Evolutionary conservation across 2,113 vertebrate species (phyloP).

Genomic region (Anarhynchus alexandrinus): DNA sequence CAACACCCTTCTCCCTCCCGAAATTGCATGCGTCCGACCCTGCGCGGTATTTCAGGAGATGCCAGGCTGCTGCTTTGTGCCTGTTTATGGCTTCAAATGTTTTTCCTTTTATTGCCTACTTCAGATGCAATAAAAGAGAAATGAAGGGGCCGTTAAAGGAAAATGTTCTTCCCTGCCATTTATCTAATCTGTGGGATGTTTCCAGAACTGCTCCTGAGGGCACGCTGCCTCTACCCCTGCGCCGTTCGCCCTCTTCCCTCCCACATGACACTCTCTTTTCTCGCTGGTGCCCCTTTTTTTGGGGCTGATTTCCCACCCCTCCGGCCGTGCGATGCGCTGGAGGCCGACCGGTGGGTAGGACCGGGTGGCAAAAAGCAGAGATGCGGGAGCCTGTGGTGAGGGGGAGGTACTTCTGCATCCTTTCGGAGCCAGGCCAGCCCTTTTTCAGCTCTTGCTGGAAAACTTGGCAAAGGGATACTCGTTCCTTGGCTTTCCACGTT

Average conservation of each 20-base stretch:
- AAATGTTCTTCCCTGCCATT: background rate
- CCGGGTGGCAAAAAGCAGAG: background rate
- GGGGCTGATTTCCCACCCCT: background rate
- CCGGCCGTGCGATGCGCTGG: background rate
- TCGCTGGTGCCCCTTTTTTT: background rate
- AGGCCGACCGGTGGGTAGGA: no score
- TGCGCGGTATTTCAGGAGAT: background rate
- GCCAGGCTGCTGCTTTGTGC: background rate
- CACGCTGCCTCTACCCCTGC: background rate
- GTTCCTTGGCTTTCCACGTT: background rate
- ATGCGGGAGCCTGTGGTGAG: background rate
- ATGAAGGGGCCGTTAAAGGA: background rate
- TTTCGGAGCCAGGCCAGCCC: background rate
- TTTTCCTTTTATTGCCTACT: slow-evolving; percentile 10
- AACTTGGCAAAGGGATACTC: background rate
- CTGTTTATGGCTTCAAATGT: background rate
- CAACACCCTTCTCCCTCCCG: background rate
- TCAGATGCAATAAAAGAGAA: slow-evolving; percentile 13
- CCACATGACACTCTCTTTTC: background rate
- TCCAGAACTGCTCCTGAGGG: background rate
- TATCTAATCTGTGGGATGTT: background rate
- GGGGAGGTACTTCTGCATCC: background rate
- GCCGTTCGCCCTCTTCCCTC: background rate
- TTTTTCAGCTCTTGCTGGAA: background rate
- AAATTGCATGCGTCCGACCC: background rate